Base-by-base conservation (phyloP, 2,113 vertebrate species). In the Nothocercus julius region DNA sequence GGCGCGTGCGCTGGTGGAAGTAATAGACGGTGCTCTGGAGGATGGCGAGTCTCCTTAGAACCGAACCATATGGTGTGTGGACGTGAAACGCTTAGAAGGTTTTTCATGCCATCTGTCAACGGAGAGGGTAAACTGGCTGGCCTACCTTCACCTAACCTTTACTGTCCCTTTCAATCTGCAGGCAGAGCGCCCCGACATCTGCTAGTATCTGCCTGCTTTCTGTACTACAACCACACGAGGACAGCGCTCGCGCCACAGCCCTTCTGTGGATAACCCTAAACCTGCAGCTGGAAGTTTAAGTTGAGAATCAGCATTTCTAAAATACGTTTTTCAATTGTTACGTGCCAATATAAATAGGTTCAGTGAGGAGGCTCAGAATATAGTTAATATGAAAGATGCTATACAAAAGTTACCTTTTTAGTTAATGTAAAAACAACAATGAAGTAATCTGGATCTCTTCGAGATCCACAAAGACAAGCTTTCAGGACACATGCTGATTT, bases 1-100 rank as follows among this genome's bases (percentile, higher is more conserved):
- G 30, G 5, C 62, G 68, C 8, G 7, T 87, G 42, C 54, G 83
- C 58, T 67, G 32, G 82, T 42, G 69, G 45, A 83, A 82, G 69
- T n/a, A 89, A 78, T 83, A 94, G 93, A 94, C 78, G 85, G 90
- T 30, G 64, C 93, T 95, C 90, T 51, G 82, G 82, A 93, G 88
- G 68, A 93, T 85, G 82, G 13, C 76, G 88, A 77, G 61, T 81
- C 45, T 74, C 83, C 54, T 36, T 27, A 88, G 80, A 95, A 86
- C 69, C 92, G 70, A 95, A 81, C 76, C 80, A 13, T 84, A 70
- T 30, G 4, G 16, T 5, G 14, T 17, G 2, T 92, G 92, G 85
- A 95, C 80, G 56, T 58, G 54, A 86, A 81, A 45, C 68, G 64
- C 64, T 78, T 96, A 85, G 86, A 96, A 86, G 70, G 68, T 45